Evolutionary conservation across 2,797 vertebrate species (phyloP), one percentile per base, ranked within the genome.

Genomic region (Taeniopygia guttata): DNA sequence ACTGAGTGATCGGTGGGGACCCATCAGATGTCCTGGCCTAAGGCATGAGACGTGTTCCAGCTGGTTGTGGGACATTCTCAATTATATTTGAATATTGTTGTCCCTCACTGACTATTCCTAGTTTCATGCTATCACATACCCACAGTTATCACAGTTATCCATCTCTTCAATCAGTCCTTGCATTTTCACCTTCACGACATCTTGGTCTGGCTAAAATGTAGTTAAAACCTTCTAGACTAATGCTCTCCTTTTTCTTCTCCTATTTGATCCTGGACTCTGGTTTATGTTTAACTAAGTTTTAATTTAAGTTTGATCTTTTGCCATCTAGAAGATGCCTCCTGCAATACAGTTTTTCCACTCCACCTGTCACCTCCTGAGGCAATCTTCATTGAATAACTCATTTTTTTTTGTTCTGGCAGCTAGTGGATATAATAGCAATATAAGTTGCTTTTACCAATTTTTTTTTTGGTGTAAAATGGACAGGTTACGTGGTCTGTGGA

Each of bases 391-490:
- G 62, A 86, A 94, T 80, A 60, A 60, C 42, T 94, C 20, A 22
- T 1, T 34, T 6, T 19, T 49, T 25, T 43, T 89, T 88, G 25
- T 82, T 92, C 75, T 94, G 51, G 13, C 64, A 91, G 52, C 36
- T 84, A 85, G 45, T 72, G 73, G 59, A 74, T 91, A 38, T 52
- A 81, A 22, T 6, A 16, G 54, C 26, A 70, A 62, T 89, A 75
- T 84, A 92, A 88, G 51, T 88, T 89, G 40, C 15, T 93, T 95
- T 93, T 87, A 25, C 62, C 70, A 19, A 51, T 87, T 93, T 92
- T 78, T 64, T 40, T 93, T 92, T 78, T 64, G 40, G 7, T 67
- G 45, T 73, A 75, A 70, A 86, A 92, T 18, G 42, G 62, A 84
- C 92, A 94, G 68, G 49, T 84, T 74, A 72, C 1, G 0, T 88